These are phyloP conservation scores for Verasper variegatus DNA, from an alignment of 2,113 vertebrate genomes.

Conservation along the genomic window DNA sequence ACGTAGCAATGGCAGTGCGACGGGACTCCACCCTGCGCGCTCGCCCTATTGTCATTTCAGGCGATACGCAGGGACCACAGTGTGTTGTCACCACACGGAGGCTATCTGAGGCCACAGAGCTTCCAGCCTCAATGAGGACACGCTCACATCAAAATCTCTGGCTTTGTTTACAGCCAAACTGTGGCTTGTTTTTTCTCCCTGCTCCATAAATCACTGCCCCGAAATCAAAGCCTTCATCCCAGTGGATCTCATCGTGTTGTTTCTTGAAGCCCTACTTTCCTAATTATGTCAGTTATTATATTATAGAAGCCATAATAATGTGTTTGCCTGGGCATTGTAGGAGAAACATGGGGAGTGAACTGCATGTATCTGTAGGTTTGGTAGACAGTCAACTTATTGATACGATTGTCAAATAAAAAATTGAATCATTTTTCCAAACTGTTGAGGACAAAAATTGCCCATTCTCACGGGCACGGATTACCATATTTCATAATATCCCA, in stretches of 20 bases:
- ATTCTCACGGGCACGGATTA: conserved; percentile 41
- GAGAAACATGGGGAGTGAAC: not conserved
- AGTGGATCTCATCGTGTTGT: conserved; percentile 29
- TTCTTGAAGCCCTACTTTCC: conserved; percentile 36
- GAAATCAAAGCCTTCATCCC: conserved; percentile 56
- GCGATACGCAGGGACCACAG: conserved; percentile 22
- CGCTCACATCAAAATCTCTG: conserved; percentile 39
- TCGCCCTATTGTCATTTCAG: conserved; percentile 38
- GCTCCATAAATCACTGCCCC: conserved; percentile 41
- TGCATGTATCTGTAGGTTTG: conserved; percentile 9
- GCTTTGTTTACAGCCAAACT: not conserved
- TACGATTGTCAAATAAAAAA: conserved; percentile 26
- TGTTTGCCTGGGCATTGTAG: not conserved
- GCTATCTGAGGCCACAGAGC: conserved; percentile 62
- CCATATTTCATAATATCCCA: conserved; percentile 59
- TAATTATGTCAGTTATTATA: conserved; percentile 28
- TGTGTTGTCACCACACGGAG: conserved; percentile 44
- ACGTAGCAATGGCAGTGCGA: conserved; percentile 23
- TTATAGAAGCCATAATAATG: conserved; percentile 13
- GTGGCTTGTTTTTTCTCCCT: conserved; percentile 41
- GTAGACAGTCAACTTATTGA: not conserved
- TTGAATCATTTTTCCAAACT: conserved; percentile 12
- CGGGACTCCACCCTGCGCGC: conserved; percentile 58
- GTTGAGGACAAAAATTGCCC: conserved; percentile 27
- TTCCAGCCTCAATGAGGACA: conserved; percentile 67